Conservation (phyloP, 2,888 invertebrate genomes). For the Ophion ellenae region DNA sequence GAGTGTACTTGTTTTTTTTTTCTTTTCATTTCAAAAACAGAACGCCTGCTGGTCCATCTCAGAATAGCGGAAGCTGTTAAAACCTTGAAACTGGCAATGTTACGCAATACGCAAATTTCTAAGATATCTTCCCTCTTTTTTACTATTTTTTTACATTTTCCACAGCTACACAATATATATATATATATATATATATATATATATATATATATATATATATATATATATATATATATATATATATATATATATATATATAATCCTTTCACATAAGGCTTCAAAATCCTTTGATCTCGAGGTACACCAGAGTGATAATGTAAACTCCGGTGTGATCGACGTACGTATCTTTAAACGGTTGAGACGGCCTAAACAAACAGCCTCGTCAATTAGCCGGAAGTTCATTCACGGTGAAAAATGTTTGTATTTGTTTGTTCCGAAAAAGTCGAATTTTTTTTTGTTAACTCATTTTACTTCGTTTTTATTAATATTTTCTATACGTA, state of each 20-base stretch:
- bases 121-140: neutral
- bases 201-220: neutral
- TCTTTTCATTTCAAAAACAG: neutral
- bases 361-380: neutral
- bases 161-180: neutral
- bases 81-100: neutral
- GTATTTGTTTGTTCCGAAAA: neutral
- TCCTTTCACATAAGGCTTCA: neutral
- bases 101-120: neutral
- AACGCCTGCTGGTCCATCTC: neutral
- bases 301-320: slow-evolving; percentile 21
- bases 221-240: neutral
- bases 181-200: neutral
- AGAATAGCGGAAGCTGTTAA: neutral
- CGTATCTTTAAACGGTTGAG: slow-evolving; percentile 23
- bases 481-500: neutral
- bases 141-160: neutral
- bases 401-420: slow-evolving; percentile 2
- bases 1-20: neutral
- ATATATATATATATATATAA: neutral
- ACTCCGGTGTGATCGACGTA: slow-evolving; percentile 30
- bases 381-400: slow-evolving; percentile 8
- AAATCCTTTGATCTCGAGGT: slow-evolving; percentile 30
- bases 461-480: neutral
- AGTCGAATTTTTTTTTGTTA: neutral